A percentile compares a stretch with the other conserved stretches of the same genome.
phyloP scores from a whole-genome alignment of 2,113 vertebrate genomes.

The Sinocyclocheilus anshuiensis region DNA sequence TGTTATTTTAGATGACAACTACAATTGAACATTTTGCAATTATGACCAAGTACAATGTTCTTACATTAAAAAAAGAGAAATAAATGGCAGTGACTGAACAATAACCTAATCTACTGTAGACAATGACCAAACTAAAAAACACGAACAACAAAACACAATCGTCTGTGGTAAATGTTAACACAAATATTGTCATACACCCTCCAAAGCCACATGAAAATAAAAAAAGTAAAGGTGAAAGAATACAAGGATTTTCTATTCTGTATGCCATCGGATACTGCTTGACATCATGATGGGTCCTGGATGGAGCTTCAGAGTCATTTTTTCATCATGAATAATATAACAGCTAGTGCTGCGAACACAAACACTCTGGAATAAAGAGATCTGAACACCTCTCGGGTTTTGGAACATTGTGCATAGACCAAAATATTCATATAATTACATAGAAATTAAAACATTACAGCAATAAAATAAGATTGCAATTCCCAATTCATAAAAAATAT shows the following conservation, averaged over 20 bases:
- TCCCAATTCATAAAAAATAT: not conserved
- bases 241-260: not conserved
- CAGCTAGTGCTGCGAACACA: not conserved
- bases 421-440: not conserved
- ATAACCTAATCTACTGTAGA: conserved; percentile 7
- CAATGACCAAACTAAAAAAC: conserved; percentile 33
- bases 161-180: not conserved
- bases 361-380: not conserved
- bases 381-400: not conserved
- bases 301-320: not conserved
- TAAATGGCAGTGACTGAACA: conserved; percentile 1
- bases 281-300: not conserved
- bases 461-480: not conserved
- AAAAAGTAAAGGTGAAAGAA: not conserved
- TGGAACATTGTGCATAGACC: not conserved
- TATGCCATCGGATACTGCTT: not conserved
- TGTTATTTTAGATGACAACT: conserved; percentile 18
- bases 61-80: not conserved
- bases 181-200: not conserved
- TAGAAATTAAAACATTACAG: not conserved
- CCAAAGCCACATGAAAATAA: not conserved
- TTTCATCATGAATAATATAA: not conserved
- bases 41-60: conserved; percentile 12
- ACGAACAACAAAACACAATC: not conserved
- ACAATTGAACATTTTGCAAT: not conserved